Conservation (phyloP, 2,888 invertebrate genomes). For the Cyclophora punctaria region DNA sequence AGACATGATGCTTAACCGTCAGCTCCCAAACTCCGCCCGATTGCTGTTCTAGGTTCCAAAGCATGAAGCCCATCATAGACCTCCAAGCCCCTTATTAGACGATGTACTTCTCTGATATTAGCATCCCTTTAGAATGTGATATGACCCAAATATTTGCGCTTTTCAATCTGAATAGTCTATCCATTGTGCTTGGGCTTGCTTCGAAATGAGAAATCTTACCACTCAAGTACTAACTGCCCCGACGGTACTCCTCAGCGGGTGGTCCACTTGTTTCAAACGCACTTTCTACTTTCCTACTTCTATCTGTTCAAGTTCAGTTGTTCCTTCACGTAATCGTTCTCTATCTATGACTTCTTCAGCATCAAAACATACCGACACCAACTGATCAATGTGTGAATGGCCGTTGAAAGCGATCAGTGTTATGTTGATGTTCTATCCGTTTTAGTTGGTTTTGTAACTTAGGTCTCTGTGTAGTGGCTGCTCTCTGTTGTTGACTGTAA, state of each 20-base stretch:
- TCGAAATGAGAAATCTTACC: conserved; percentile 46
- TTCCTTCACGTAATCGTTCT: conserved; percentile 35
- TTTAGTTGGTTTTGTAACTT: conserved; percentile 66
- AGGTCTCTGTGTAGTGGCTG: conserved; percentile 76
- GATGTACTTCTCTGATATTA: conserved; percentile 51
- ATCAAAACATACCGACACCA: conserved; percentile 38
- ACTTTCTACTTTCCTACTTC: conserved; percentile 48
- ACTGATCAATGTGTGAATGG: conserved; percentile 34
- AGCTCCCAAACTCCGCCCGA: conserved; percentile 47
- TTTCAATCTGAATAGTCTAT: conserved; percentile 52
- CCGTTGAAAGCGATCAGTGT: conserved; percentile 43
- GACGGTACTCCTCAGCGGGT: conserved; percentile 40
- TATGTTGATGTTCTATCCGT: conserved; percentile 55
- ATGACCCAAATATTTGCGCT: conserved; percentile 53
- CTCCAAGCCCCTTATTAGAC: conserved; percentile 46
- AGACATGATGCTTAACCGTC: conserved; percentile 49
- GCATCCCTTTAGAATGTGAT: conserved; percentile 51
- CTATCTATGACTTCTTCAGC: conserved; percentile 34
- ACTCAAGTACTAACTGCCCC: conserved; percentile 38
- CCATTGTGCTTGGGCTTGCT: conserved; percentile 72
- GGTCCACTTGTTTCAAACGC: conserved; percentile 48
- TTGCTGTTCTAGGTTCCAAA: conserved; percentile 55
- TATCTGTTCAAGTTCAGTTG: conserved; percentile 38
- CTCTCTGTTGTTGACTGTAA: conserved; percentile 74
- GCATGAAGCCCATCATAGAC: conserved; percentile 62